Percentiles rank a stretch among this genome's conserved stretches.
phyloP scores from a whole-genome alignment of 2,113 vertebrate genomes.

The Chaetodon trifascialis region DNA sequence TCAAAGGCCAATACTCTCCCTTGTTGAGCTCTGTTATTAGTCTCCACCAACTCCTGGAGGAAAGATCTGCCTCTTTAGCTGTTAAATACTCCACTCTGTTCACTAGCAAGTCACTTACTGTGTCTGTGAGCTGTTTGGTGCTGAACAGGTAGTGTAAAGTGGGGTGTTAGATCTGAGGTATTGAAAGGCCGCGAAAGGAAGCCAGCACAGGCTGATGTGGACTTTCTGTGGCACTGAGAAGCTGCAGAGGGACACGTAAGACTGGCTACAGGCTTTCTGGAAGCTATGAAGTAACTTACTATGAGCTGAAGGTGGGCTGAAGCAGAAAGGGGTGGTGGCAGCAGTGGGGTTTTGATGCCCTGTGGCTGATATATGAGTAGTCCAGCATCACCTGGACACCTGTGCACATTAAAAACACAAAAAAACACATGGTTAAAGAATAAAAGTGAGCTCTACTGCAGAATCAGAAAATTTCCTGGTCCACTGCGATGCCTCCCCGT shows the following conservation, averaged over 20 bases:
- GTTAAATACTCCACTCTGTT: too few species aligned
- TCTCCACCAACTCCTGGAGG: too few species aligned
- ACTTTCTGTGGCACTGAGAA: not conserved
- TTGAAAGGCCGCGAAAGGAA: not conserved
- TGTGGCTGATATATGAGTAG: not conserved
- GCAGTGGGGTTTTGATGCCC: not conserved
- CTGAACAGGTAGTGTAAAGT: too few species aligned
- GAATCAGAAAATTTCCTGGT: not conserved
- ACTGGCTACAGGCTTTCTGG: too few species aligned
- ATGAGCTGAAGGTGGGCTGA: not conserved
- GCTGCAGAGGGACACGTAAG: not conserved
- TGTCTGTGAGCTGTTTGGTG: too few species aligned
- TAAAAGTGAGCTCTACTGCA: not conserved
- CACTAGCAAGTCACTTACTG: too few species aligned
- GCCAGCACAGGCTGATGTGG: too few species aligned
- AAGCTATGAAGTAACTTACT: not conserved
- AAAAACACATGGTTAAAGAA: not conserved
- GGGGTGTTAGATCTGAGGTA: not conserved
- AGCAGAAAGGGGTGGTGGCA: not conserved
- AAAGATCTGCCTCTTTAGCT: too few species aligned
- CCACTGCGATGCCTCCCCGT: conserved; percentile 85
- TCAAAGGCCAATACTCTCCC: too few species aligned
- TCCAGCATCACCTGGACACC: not conserved
- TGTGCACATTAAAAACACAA: not conserved
- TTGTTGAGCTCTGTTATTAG: too few species aligned